Evolutionary conservation across 1,140 invertebrate genomes (phyloP).

Genomic region (Mamestra configurata): DNA sequence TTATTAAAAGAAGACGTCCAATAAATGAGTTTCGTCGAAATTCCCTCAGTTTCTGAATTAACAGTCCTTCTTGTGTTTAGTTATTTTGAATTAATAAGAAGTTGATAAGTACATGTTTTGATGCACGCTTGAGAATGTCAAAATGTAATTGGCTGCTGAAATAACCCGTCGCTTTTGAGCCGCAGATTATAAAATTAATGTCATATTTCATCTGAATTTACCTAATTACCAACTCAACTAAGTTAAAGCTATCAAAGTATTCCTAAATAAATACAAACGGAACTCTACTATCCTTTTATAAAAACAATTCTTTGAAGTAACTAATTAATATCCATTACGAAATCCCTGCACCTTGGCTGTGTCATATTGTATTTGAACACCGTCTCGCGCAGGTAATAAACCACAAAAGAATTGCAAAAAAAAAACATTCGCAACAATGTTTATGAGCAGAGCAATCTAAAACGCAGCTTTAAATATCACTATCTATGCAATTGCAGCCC

Average conservation of each 20-base stretch:
- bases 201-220: background rate
- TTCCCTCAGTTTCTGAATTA: conserved; percentile 33
- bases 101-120: conserved; percentile 32
- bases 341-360: background rate
- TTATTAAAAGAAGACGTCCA: conserved; percentile 75
- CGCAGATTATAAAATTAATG: conserved; percentile 6
- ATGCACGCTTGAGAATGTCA: conserved; percentile 22
- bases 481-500: conserved; percentile 4
- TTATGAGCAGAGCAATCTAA: background rate
- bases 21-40: conserved; percentile 74
- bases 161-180: background rate
- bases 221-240: background rate
- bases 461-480: conserved; percentile 1
- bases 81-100: conserved; percentile 40
- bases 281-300: conserved; percentile 2
- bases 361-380: background rate
- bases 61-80: conserved; percentile 26
- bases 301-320: background rate
- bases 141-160: conserved; percentile 25
- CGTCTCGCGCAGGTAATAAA: conserved; percentile 16
- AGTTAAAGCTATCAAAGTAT: background rate
- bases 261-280: conserved; percentile 21
- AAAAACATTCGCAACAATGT: conserved; percentile 15
- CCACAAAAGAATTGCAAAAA: background rate
- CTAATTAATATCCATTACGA: background rate